A percentile compares a stretch with the other conserved stretches of the same genome.
Evolutionary conservation across 2,113 vertebrate genomes (phyloP).

Genomic region (Dipodomys stephensi): DNA sequence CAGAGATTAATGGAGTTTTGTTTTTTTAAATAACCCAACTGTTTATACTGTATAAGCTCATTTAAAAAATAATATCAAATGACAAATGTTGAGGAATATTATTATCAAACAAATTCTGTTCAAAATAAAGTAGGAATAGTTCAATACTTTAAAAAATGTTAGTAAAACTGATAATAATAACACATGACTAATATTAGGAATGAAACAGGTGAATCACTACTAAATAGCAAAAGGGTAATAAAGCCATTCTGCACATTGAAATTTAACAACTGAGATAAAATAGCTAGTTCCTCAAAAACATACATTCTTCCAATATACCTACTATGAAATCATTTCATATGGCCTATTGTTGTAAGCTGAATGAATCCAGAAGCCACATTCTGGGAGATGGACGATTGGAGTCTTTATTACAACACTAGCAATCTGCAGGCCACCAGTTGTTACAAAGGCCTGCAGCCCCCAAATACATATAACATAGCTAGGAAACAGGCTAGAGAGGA

Average conservation of each 20-base stretch:
- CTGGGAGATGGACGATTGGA: too few species aligned
- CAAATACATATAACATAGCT: too few species aligned
- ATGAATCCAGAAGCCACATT: too few species aligned
- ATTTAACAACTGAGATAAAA: conserved; percentile 6
- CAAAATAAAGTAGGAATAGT: background rate
- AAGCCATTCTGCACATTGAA: background rate
- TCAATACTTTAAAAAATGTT: conserved; percentile 24
- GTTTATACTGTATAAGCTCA: background rate
- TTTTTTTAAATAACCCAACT: background rate
- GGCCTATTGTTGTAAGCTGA: background rate
- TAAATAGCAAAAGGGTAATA: background rate
- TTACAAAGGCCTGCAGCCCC: too few species aligned
- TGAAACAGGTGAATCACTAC: background rate
- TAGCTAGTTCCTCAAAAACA: background rate
- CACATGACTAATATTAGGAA: background rate
- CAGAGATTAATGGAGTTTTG: background rate
- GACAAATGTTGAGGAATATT: background rate
- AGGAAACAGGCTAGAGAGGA: too few species aligned
- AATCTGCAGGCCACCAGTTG: too few species aligned
- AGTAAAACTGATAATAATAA: background rate
- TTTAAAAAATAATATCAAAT: background rate
- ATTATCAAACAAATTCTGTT: background rate
- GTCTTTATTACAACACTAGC: too few species aligned
- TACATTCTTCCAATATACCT: background rate
- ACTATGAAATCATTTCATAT: background rate